These are phyloP conservation scores for Scotopteryx bipunctaria DNA, from an alignment of 2,888 invertebrate genomes.

Conservation along the genomic window DNA sequence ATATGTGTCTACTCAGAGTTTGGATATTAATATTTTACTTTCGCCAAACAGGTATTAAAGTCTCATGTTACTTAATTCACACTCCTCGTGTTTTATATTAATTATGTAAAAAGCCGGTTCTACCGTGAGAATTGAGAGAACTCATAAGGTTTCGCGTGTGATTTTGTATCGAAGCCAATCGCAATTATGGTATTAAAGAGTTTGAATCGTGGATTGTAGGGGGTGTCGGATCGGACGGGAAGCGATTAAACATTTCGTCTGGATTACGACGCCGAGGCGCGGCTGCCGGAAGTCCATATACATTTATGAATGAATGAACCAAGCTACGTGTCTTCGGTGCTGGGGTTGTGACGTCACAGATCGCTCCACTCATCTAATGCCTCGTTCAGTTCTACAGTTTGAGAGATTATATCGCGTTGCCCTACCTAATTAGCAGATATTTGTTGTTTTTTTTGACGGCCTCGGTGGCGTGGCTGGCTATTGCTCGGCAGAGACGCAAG, in stretches of 20 bases:
- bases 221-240: conserved; percentile 33
- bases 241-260: conserved; percentile 42
- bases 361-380: conserved; percentile 8
- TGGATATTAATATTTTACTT: conserved; percentile 18
- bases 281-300: conserved; percentile 70
- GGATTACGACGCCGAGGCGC: conserved; percentile 52
- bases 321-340: conserved; percentile 57
- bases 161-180: conserved; percentile 20
- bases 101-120: conserved; percentile 30
- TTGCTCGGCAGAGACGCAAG: too few relatives aligned
- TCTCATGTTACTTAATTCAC: conserved; percentile 26
- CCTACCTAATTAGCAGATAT: neutral
- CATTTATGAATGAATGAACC: conserved; percentile 61
- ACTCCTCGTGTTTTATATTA: conserved; percentile 22
- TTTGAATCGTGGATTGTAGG: conserved; percentile 20
- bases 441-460: too few relatives aligned
- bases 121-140: conserved; percentile 25
- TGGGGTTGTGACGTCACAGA: conserved; percentile 57
- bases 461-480: too few relatives aligned
- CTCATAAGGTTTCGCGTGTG: conserved; percentile 27
- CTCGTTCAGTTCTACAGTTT: conserved; percentile 5
- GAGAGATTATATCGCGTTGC: neutral
- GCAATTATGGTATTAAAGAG: conserved; percentile 17
- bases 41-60: conserved; percentile 26
- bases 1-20: neutral